These are phyloP conservation scores for Ephestia elutella DNA, from an alignment of 1,140 invertebrate species.

Conservation along the genomic window DNA sequence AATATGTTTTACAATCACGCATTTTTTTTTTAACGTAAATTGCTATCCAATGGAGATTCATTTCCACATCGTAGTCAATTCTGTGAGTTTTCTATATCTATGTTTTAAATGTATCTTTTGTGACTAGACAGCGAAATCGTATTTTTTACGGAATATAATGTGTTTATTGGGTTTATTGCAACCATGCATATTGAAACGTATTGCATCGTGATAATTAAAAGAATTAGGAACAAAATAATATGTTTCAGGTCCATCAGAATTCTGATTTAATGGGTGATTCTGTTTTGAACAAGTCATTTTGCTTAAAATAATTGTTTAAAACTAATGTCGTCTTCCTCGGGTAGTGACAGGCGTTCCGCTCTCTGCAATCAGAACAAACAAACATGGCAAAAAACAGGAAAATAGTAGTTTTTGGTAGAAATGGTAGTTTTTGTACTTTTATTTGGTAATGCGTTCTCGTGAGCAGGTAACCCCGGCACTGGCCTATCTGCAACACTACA, in stretches of 20 bases:
- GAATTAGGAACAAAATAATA: constrained; percentile 5
- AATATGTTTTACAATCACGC: no score
- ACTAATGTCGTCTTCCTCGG: constrained; percentile 13
- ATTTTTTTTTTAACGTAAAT: no score
- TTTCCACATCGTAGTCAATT: no score
- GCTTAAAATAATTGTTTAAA: constrained; percentile 26
- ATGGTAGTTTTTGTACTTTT: constrained; percentile 18
- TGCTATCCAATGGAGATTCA: no score
- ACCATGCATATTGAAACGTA: not conserved
- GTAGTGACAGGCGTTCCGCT: constrained; percentile 20
- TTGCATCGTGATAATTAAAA: not conserved
- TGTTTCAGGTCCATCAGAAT: not conserved
- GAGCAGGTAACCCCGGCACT: constrained; percentile 45
- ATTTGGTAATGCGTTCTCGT: constrained; percentile 25
- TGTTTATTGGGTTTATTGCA: no score
- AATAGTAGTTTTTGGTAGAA: constrained; percentile 15
- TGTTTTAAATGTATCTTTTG: not conserved
- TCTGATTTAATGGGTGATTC: not conserved
- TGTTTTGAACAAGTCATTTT: constrained; percentile 3
- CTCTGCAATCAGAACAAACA: constrained; percentile 66
- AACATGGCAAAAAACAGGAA: constrained; percentile 57
- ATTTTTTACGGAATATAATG: no score
- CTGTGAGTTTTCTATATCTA: not conserved
- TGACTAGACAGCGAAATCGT: not conserved
- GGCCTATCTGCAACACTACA: constrained; percentile 71